phyloP scores from a whole-genome alignment of 2,888 invertebrate species.

The Rutpela maculata region DNA sequence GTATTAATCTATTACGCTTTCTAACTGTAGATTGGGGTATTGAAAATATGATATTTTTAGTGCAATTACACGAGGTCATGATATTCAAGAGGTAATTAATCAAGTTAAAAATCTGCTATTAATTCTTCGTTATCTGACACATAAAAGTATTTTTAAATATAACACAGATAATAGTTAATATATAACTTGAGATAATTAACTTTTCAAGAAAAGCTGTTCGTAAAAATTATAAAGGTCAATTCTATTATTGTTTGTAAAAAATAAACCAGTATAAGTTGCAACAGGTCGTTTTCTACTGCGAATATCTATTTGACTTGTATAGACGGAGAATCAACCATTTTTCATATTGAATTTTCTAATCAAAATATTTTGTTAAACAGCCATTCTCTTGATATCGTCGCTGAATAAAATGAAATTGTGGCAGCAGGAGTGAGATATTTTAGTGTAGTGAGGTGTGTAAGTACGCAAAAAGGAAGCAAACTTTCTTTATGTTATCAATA shows the following conservation, averaged over 20 bases:
- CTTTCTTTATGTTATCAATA: too few species aligned
- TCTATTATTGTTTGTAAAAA: not conserved
- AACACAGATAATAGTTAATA: not conserved
- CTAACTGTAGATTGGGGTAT: too few species aligned
- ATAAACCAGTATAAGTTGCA: not conserved
- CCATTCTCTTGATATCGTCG: too few species aligned
- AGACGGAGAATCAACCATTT: too few species aligned
- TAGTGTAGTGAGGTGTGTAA: too few species aligned
- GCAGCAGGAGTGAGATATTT: too few species aligned
- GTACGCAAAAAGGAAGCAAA: too few species aligned
- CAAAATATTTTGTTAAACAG: too few species aligned
- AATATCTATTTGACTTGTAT: not conserved
- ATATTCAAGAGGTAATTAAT: not conserved
- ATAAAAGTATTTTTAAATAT: not conserved
- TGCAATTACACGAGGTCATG: slow-evolving; percentile 3
- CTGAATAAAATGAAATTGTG: too few species aligned
- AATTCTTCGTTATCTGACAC: not conserved
- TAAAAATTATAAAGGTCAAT: not conserved
- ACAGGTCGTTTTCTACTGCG: not conserved
- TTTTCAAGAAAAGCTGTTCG: not conserved
- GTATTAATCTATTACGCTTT: too few species aligned
- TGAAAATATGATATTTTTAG: not conserved
- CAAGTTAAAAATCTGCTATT: not conserved
- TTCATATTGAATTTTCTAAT: too few species aligned
- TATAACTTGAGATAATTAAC: not conserved